phyloP scores from a whole-genome alignment of 2,888 invertebrate species.

The Oscheius sp. region DNA sequence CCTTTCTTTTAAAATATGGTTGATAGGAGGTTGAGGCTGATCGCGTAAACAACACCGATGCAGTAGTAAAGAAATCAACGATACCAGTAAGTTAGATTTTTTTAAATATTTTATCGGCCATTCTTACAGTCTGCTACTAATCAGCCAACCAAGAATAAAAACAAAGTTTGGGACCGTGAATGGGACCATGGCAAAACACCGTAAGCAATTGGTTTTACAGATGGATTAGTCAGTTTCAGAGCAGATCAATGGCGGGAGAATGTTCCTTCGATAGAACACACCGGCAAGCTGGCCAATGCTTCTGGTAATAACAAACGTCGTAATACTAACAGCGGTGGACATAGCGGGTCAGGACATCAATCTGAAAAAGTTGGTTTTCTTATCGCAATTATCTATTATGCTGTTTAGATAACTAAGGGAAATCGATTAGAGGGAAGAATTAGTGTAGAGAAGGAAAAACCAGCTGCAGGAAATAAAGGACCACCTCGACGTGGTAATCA shows the following conservation, averaged over 20 bases:
- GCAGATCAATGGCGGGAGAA: constrained; percentile 60
- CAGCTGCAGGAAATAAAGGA: background rate
- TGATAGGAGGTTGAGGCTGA: constrained; percentile 61
- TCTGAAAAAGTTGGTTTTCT: background rate
- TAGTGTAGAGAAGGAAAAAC: background rate
- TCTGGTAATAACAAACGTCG: background rate
- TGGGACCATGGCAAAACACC: constrained; percentile 65
- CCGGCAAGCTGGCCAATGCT: constrained; percentile 43
- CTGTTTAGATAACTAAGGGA: constrained; percentile 18
- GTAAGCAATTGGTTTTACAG: constrained; percentile 33
- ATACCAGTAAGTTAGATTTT: background rate
- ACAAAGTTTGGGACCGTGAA: constrained; percentile 46
- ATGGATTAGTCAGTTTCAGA: constrained; percentile 21
- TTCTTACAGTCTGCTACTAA: background rate
- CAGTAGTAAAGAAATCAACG: constrained; percentile 15
- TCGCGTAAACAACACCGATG: constrained; percentile 44
- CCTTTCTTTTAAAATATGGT: background rate
- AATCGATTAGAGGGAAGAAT: constrained; percentile 28
- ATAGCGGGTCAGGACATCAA: background rate
- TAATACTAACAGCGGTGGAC: background rate
- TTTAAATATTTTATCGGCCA: background rate
- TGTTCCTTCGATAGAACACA: constrained; percentile 59
- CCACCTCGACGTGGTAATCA: background rate
- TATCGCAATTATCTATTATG: background rate
- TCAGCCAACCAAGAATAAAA: constrained; percentile 29